phyloP scores from a whole-genome alignment of 2,888 invertebrate species.

The Ophonus ardosiacus region DNA sequence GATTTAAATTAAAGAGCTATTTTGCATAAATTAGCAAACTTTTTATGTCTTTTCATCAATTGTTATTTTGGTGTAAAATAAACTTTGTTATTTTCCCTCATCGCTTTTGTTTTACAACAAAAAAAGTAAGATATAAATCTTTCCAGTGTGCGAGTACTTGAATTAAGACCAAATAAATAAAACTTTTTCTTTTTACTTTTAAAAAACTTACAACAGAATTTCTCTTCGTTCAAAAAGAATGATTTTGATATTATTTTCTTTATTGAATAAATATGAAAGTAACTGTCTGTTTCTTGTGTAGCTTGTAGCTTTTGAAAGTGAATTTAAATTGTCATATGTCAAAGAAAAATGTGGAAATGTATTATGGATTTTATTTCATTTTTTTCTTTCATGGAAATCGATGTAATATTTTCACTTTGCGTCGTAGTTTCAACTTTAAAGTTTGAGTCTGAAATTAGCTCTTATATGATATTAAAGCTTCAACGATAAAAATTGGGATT shows the following conservation, averaged over 20 bases:
- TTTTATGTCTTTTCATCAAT: not conserved
- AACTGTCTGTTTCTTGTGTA: not conserved
- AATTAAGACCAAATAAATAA: not conserved
- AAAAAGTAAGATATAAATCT: not conserved
- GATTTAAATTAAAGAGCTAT: not conserved
- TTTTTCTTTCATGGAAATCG: not conserved
- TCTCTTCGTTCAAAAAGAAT: not conserved
- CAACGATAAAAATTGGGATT: not conserved
- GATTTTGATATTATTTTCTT: not conserved
- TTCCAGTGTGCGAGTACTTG: not conserved
- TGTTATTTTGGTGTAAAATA: not conserved
- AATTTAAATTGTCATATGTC: not conserved
- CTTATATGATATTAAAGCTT: not conserved
- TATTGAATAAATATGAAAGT: not conserved
- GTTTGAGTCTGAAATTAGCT: not conserved
- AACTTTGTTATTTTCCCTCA: not conserved
- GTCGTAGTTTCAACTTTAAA: not conserved
- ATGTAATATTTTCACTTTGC: not conserved
- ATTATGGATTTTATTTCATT: not conserved
- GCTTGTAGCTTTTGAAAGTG: not conserved
- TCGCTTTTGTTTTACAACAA: not conserved
- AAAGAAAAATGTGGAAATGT: not conserved
- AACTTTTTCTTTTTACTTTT: not conserved
- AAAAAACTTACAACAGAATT: not conserved
- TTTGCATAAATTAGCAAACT: not conserved